Base-by-base conservation (phyloP, 2,797 vertebrate genomes). In the Calcarius lapponicus region DNA sequence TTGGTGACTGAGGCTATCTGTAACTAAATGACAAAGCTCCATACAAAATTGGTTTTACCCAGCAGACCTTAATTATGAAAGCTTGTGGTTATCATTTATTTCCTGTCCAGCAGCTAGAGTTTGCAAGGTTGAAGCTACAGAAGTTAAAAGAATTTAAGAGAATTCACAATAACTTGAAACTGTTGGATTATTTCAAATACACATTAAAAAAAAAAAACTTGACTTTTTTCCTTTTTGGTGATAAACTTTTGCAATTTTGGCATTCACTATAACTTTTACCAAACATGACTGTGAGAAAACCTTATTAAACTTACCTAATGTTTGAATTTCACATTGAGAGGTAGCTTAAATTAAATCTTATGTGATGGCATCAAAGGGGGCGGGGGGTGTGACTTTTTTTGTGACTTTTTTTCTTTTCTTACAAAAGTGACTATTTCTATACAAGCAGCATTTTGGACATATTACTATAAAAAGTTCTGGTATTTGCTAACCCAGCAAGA, bases 301-400 rank as follows among this genome's bases (percentile, higher is more conserved):
- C 84, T 94, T 93, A 95, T 45, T 75, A 90, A 95, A 93, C 80
- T 95, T 91, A 92, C 25, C 93, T 94, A 91, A 80, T 40, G 21
- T 56, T 84, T 96, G 95, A 97, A 96, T 96, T 96, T 96, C 94
- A 97, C 50, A 57, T 87, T 95, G 90, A 98, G 98, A 98, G 98
- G 98, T 98, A 98, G 98, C 96, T 98, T 95, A 97, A 97, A 98
- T 80, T 88, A 98, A 98, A 97, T 93, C 51, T 92, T 88, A 92
- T 42, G 38, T 69, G 92, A 92, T 17, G 20, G 81, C 67, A 96
- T 96, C 92, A 84, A 92, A 97, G n/a, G 82, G 80, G 28, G 13
- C 29, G 17, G 75, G 9, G 42, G 70, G 34, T 71, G 32, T 60
- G 54, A 53, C 76, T 48, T 85, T 92, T 76, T 62, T 83, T 79